Evolutionary conservation across 2,113 vertebrate species (phyloP), one percentile per base, ranked within the genome.

Genomic region (Neotragus moschatus): DNA sequence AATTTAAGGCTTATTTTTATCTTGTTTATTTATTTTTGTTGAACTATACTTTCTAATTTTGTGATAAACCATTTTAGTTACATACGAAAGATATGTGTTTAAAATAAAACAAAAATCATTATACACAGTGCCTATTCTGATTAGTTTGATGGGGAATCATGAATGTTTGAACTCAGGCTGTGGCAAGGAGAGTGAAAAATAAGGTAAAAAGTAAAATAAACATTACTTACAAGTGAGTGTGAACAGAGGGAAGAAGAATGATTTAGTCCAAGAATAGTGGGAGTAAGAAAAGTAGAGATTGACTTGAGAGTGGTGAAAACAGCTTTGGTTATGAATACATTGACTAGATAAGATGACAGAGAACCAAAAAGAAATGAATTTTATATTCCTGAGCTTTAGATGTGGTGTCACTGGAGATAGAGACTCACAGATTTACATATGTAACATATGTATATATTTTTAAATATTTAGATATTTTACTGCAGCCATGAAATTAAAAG

Each of bases 151-250:
- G 15, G 60, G 28, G 9, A 36, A 56, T 79, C 49, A 66, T 84
- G 36, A 66, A 73, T 61, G 70, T 94, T 96, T 93, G 93, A 89
- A 81, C 70, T 56, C 25, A 7, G 51, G 28, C 66, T 91, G 43
- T 93, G 55, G 87, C 51, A 63, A 30, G 15, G n/a, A 75, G 51
- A 89, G 91, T 63, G 73, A 84, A 94, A 96, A 80, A 89, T 39
- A 43, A 91, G 13, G 73, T 77, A 60, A 93, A 86, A 51, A 91
- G 61, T 96, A 84, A 89, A 66, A 55, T 36, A 70, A 17, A 14
- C 9, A 11, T 91, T 60, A 53, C 86, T 96, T 82, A 96, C 36
- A 87, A 91, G 28, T 91, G 88, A 97, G 86, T 95, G 36, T 93
- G 56, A 80, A 55, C 61, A 58, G 51, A 80, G 84, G 28, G 55